Evolutionary conservation across 2,113 vertebrate species (phyloP).

Genomic region (Erinaceus europaeus): DNA sequence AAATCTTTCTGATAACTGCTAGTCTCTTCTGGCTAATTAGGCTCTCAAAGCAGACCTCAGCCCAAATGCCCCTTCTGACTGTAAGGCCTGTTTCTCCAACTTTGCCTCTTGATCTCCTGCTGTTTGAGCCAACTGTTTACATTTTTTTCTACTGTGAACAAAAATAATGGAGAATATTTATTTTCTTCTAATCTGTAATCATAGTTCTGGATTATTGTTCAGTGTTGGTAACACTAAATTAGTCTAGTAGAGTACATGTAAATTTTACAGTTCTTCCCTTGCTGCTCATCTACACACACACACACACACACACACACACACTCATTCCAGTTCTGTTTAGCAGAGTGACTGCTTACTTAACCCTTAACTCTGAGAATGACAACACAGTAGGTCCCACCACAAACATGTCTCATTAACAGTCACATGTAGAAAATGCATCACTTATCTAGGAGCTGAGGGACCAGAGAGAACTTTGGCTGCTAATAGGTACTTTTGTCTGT

Average conservation of each 20-base stretch:
- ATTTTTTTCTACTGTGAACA: not conserved
- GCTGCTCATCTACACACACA: not conserved
- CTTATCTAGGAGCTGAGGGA: not conserved
- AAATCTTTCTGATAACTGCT: not conserved
- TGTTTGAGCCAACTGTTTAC: not conserved
- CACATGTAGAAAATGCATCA: not conserved
- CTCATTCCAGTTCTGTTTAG: not conserved
- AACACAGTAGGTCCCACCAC: not conserved
- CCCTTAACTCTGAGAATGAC: not conserved
- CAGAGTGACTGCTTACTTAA: not conserved
- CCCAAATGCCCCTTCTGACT: not conserved
- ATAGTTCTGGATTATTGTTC: not conserved
- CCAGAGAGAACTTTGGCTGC: not conserved
- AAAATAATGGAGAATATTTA: not conserved
- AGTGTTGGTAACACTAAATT: not conserved
- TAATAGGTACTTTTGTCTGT: not conserved
- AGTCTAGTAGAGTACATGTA: not conserved
- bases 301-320: not conserved
- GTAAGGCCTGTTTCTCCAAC: not conserved
- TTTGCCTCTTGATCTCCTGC: not conserved
- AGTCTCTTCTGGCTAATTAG: not conserved
- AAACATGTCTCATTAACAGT: not conserved
- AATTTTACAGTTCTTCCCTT: not conserved
- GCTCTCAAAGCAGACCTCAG: not conserved
- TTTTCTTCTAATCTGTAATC: conserved; percentile 4